Evolutionary conservation across 2,797 vertebrate genomes (phyloP), one percentile per base, ranked within the genome.

Genomic region (Enteromius anoplus): DNA sequence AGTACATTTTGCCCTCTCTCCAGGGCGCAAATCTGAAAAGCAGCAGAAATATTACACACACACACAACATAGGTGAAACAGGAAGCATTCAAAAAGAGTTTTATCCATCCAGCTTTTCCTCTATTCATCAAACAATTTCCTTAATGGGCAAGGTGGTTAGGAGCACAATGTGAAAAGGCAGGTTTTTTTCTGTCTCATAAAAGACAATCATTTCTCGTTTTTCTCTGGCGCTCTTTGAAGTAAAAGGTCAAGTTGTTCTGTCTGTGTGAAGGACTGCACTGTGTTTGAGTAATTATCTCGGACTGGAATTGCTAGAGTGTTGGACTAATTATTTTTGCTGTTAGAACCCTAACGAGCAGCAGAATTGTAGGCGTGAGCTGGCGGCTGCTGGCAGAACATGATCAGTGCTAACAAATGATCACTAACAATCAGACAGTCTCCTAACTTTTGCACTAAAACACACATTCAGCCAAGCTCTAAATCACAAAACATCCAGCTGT

Each of bases 321-420:
- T 55, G 75, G 29, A 73, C 85, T 88, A 87, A 88, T 88, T 86
- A 85, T 85, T 88, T 83, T 85, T 83, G 75, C 86, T 84, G 85
- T 71, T 65, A 76, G 82, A 87, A 83, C 81, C 76, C 62, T 82
- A 86, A 85, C 64, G 78, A 88, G 86, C 80, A 87, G 82, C 86
- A 68, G 72, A 83, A 79, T 62, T 78, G 86, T 87, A 72, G 85
- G 86, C 84, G 82, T 86, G 78, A 78, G 81, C 66, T 77, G 68
- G 68, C 53, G 42, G 34, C 55, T 55, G 11, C 60, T 37, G 37
- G 14, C 75, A 75, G 45, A 47, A 66, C 47, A 47, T 29, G 62
- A 79, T 82, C 73, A 62, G 14, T 34, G 53, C 51, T 83, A 71
- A 83, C 75, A 83, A 78, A 77, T 62, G 34, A 71, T 62, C 81